These are phyloP conservation scores for Ennomos fuscantarius DNA, from an alignment of 2,888 invertebrate genomes.

Conservation along the genomic window DNA sequence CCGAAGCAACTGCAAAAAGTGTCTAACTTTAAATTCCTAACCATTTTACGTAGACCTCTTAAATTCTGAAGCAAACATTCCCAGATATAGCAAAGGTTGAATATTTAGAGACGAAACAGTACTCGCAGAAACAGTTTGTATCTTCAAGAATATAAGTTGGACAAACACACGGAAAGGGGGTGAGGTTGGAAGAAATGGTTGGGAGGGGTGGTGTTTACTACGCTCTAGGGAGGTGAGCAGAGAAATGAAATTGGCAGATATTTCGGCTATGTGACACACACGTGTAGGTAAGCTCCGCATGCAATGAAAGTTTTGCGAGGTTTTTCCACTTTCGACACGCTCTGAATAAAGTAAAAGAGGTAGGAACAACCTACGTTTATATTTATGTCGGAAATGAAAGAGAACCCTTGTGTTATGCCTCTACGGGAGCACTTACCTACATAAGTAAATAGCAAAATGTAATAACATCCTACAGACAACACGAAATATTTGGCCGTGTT, in stretches of 20 bases:
- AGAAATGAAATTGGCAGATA: slow-evolving; percentile 83
- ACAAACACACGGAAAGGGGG: slow-evolving; percentile 66
- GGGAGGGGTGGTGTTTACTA: slow-evolving; percentile 74
- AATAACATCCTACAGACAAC: slow-evolving; percentile 39
- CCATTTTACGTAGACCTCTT: slow-evolving; percentile 56
- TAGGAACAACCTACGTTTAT: slow-evolving; percentile 54
- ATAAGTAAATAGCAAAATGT: slow-evolving; percentile 45
- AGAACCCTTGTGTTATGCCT: slow-evolving; percentile 58
- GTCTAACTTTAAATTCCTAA: slow-evolving; percentile 58
- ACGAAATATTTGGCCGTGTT: slow-evolving; percentile 28
- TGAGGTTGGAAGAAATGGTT: slow-evolving; percentile 47
- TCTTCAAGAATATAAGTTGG: slow-evolving; percentile 77
- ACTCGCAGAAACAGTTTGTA: slow-evolving; percentile 62
- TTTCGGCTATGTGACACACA: slow-evolving; percentile 78
- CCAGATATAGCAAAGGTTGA: slow-evolving; percentile 35
- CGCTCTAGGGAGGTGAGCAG: slow-evolving; percentile 77
- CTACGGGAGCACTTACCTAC: slow-evolving; percentile 43
- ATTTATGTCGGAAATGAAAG: slow-evolving; percentile 56
- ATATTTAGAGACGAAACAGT: slow-evolving; percentile 44
- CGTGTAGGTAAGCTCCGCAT: slow-evolving; percentile 70
- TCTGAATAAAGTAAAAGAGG: slow-evolving; percentile 72
- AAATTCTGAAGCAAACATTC: slow-evolving; percentile 46
- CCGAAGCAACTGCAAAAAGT: slow-evolving; percentile 63
- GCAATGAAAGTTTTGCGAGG: slow-evolving; percentile 78
- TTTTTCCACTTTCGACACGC: slow-evolving; percentile 73